Conservation (phyloP, 2,113 vertebrate genomes). For the Antechinus stuartii region DNA sequence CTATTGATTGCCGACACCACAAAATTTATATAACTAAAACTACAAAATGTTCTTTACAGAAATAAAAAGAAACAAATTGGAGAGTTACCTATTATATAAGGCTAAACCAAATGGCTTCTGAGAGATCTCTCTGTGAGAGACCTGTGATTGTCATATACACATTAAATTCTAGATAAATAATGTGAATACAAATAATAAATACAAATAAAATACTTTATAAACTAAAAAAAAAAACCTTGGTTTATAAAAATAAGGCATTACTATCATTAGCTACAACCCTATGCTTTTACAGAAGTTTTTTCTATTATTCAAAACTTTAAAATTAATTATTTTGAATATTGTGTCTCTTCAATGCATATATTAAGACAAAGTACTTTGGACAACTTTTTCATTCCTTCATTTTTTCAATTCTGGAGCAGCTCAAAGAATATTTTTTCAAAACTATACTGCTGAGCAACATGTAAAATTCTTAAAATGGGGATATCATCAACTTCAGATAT, state of each 20-base stretch:
- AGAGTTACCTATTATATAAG: too few species aligned
- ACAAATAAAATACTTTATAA: not conserved
- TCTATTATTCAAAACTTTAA: not conserved
- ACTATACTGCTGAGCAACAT: not conserved
- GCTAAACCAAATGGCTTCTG: not conserved
- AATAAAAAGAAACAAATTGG: too few species aligned
- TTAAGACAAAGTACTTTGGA: not conserved
- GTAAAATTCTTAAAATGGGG: not conserved
- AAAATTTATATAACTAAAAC: too few species aligned
- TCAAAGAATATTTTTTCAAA: not conserved
- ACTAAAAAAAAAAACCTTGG: not conserved
- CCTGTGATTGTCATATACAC: not conserved
- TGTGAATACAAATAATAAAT: not conserved
- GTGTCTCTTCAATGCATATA: not conserved
- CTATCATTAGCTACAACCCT: too few species aligned
- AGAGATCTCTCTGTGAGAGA: not conserved
- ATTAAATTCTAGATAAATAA: not conserved
- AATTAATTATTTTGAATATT: not conserved
- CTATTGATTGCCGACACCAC: too few species aligned
- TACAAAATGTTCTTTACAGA: too few species aligned
- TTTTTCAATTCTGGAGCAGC: not conserved
- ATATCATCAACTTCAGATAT: not conserved
- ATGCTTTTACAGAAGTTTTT: not conserved
- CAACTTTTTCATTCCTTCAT: not conserved
- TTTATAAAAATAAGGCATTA: not conserved